Evolutionary conservation across 2,888 invertebrate genomes (phyloP).

Genomic region (Xestobium rufovillosum): DNA sequence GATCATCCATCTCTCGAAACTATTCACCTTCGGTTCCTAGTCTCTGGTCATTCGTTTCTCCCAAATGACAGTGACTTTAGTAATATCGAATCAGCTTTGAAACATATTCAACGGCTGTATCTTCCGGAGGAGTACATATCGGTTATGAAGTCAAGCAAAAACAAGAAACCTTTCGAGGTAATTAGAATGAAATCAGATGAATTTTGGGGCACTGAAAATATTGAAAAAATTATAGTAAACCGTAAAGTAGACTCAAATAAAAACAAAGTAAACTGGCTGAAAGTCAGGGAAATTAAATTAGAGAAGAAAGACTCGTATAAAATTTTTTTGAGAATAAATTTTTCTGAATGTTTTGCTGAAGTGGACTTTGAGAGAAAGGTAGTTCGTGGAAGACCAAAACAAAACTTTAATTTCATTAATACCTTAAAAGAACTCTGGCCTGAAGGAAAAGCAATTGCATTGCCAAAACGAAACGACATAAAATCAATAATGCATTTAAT

Average conservation of each 20-base stretch:
- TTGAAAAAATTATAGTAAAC: conserved; percentile 1
- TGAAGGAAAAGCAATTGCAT: too few relatives aligned
- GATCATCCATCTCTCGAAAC: conserved; percentile 1
- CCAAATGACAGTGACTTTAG: conserved; percentile 2
- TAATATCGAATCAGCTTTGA: conserved; percentile 2
- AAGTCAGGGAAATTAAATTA: too few relatives aligned
- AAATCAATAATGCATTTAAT: too few relatives aligned
- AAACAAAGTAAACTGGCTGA: conserved; percentile 1
- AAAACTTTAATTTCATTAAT: too few relatives aligned
- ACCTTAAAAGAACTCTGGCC: too few relatives aligned
- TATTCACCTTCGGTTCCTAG: conserved; percentile 1
- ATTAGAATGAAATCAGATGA: conserved; percentile 1
- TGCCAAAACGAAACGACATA: too few relatives aligned
- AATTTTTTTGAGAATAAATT: too few relatives aligned
- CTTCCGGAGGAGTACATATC: conserved; percentile 1
- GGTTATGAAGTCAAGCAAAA: background rate
- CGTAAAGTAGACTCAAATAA: background rate
- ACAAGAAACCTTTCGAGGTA: conserved; percentile 4
- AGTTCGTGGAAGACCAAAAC: too few relatives aligned
- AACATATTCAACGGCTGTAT: conserved; percentile 1
- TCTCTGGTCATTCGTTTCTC: background rate
- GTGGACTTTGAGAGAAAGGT: too few relatives aligned
- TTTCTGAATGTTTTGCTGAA: too few relatives aligned
- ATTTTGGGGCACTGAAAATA: background rate
- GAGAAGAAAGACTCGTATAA: too few relatives aligned